These are phyloP conservation scores for Tachysurus vachellii DNA, from an alignment of 2,113 vertebrate genomes.

Conservation along the genomic window DNA sequence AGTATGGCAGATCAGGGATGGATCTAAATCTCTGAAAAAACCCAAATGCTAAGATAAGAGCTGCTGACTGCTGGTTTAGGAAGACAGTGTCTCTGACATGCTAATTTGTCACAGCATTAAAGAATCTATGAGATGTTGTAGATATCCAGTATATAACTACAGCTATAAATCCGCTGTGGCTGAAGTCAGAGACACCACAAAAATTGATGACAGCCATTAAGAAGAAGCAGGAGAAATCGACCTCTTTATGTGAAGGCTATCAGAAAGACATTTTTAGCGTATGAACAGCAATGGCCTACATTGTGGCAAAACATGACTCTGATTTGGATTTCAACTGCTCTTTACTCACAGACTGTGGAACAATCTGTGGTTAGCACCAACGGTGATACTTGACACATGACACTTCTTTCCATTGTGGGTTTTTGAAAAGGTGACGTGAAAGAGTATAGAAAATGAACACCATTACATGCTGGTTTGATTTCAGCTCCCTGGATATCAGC, in stretches of 20 bases:
- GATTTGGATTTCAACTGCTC: background rate
- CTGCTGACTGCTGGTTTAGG: background rate
- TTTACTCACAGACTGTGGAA: slow-evolving; percentile 8
- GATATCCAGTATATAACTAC: background rate
- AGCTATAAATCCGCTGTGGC: background rate
- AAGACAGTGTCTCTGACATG: background rate
- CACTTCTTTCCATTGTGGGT: slow-evolving; percentile 27
- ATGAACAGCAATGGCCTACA: background rate
- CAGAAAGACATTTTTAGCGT: background rate
- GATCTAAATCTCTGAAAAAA: background rate
- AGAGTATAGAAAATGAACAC: background rate
- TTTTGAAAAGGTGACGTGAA: slow-evolving; percentile 15
- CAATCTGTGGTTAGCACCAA: slow-evolving; percentile 9
- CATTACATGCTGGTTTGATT: background rate
- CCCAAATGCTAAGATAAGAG: background rate
- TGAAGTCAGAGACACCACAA: slow-evolving; percentile 1
- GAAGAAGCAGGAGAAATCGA: slow-evolving; percentile 15
- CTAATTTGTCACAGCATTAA: slow-evolving; percentile 6
- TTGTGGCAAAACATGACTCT: slow-evolving; percentile 5
- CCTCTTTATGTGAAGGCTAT: background rate
- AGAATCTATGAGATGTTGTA: background rate
- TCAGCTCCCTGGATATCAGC: background rate
- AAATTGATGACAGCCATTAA: slow-evolving; percentile 17
- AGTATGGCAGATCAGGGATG: background rate
- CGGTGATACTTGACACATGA: slow-evolving; percentile 2